A percentile compares a stretch with the other conserved stretches of the same genome.
These are phyloP conservation scores for Centruroides vittatus DNA, from an alignment of 1,140 invertebrate genomes.

Conservation along the genomic window DNA sequence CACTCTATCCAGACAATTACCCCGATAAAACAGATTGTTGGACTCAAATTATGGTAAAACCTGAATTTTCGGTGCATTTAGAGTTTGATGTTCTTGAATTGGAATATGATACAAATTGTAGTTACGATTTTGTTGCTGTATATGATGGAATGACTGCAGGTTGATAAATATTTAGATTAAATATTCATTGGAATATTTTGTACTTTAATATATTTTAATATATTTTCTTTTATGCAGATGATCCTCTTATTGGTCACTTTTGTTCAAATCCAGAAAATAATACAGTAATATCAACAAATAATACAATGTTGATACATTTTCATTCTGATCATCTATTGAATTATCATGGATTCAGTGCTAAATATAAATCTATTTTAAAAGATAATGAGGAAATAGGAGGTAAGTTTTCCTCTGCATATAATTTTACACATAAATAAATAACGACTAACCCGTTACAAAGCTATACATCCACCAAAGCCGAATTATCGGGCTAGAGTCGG, in stretches of 20 bases:
- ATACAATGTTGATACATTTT: slow-evolving; percentile 17
- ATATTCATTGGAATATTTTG: too few species aligned
- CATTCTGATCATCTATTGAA: slow-evolving; percentile 18
- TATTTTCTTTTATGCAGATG: background rate
- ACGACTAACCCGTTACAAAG: too few species aligned
- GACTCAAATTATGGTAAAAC: slow-evolving; percentile 41
- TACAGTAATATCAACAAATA: slow-evolving; percentile 3
- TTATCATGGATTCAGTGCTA: slow-evolving; percentile 14
- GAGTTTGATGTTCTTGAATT: slow-evolving; percentile 52
- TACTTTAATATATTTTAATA: too few species aligned
- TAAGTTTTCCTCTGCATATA: background rate
- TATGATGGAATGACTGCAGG: slow-evolving; percentile 11
- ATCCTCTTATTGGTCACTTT: background rate
- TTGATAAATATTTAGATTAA: background rate
- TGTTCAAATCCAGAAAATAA: background rate
- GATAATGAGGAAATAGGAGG: slow-evolving; percentile 1
- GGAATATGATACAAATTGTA: slow-evolving; percentile 28
- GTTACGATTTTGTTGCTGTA: slow-evolving; percentile 17
- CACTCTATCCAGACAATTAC: slow-evolving; percentile 51
- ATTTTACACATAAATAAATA: too few species aligned
- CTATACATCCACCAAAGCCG: too few species aligned
- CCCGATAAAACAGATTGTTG: slow-evolving; percentile 51
- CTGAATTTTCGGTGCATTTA: slow-evolving; percentile 41
- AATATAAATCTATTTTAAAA: slow-evolving; percentile 4
- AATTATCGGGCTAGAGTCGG: too few species aligned